phyloP scores from a whole-genome alignment of 2,888 invertebrate species.

The Clunio marinus region DNA sequence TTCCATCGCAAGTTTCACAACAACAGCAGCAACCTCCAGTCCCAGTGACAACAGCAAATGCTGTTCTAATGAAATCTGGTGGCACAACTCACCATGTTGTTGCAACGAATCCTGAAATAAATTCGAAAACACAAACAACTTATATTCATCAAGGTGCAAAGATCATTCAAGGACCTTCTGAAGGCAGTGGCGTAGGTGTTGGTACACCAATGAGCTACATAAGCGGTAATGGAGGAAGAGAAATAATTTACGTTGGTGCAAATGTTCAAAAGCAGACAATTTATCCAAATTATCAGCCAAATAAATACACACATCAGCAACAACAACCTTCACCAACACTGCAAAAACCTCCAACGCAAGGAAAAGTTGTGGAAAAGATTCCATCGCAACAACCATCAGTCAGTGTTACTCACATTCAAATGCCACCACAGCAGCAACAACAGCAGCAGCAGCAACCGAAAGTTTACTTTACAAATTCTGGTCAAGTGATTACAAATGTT shows the following conservation, averaged over 20 bases:
- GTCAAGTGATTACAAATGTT: conserved; percentile 41
- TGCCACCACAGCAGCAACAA: conserved; percentile 40
- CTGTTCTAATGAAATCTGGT: conserved; percentile 35
- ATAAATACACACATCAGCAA: conserved; percentile 9
- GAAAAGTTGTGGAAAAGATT: conserved; percentile 35
- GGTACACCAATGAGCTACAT: conserved; percentile 4
- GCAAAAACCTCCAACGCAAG: conserved; percentile 5
- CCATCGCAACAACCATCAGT: conserved; percentile 47
- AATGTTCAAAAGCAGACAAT: conserved; percentile 24
- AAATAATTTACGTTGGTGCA: conserved; percentile 24
- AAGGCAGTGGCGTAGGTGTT: too few species aligned
- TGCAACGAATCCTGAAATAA: conserved; percentile 10
- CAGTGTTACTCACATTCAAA: conserved; percentile 45
- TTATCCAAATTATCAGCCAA: conserved; percentile 30
- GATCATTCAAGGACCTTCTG: neutral
- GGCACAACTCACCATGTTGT: conserved; percentile 3
- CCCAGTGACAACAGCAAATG: conserved; percentile 39
- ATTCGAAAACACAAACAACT: conserved; percentile 1
- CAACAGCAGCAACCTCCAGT: conserved; percentile 17
- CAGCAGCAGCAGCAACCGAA: conserved; percentile 37
- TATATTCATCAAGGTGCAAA: conserved; percentile 27
- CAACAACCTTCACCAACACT: neutral
- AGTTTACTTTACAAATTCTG: conserved; percentile 20
- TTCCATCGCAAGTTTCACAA: neutral
- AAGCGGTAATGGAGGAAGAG: neutral